Evolutionary conservation across 2,888 invertebrate genomes (phyloP).

Genomic region (Eilema caniola): DNA sequence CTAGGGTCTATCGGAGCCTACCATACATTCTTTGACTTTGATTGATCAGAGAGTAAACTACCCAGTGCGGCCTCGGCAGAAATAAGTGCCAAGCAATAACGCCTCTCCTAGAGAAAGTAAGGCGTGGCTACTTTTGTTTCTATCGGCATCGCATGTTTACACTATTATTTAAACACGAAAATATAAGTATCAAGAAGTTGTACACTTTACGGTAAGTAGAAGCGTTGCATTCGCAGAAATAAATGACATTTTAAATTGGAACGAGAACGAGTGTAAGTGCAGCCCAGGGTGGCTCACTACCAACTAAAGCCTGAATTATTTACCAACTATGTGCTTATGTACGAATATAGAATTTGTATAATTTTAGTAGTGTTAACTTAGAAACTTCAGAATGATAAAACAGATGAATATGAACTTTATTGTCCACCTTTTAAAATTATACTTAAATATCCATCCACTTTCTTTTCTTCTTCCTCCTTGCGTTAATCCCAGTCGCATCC

Average conservation of each 20-base stretch:
- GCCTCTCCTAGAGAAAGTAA: neutral
- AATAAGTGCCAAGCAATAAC: neutral
- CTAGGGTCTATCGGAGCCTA: neutral
- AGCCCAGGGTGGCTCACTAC: slow-evolving; percentile 46
- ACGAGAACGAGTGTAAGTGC: slow-evolving; percentile 63
- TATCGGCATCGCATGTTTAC: neutral
- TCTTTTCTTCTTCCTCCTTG: no score
- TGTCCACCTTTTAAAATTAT: no score
- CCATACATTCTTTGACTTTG: no score
- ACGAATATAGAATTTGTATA: slow-evolving; percentile 30
- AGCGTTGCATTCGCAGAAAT: slow-evolving; percentile 65
- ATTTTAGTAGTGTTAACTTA: neutral
- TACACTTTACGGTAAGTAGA: slow-evolving; percentile 37
- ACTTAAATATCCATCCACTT: no score
- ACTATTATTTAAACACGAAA: neutral
- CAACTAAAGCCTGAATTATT: slow-evolving; percentile 55
- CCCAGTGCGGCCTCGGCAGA: neutral
- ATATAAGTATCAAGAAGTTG: slow-evolving; percentile 36
- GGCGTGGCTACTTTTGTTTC: neutral
- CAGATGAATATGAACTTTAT: no score
- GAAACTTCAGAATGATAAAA: neutral
- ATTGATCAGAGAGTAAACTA: neutral
- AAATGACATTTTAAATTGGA: slow-evolving; percentile 75
- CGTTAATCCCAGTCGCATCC: no score
- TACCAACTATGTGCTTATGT: slow-evolving; percentile 39